phyloP scores from a whole-genome alignment of 2,113 vertebrate genomes.

The Dasyurus viverrinus region DNA sequence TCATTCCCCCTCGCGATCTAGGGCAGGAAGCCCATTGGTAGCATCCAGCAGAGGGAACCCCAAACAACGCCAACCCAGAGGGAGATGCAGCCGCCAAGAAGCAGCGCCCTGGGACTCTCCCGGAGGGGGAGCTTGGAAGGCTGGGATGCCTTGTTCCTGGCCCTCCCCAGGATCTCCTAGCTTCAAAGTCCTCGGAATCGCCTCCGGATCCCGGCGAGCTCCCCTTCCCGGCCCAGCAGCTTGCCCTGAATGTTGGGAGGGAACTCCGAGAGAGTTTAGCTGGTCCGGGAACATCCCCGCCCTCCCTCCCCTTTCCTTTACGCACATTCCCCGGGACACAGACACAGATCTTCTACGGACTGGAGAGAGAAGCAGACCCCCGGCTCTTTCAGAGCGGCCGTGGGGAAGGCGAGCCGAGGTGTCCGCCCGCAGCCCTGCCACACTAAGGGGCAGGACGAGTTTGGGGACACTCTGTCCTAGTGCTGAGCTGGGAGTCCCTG shows the following conservation, averaged over 20 bases:
- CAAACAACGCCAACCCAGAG: conserved; percentile 55
- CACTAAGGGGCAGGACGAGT: neutral
- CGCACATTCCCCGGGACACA: conserved; percentile 45
- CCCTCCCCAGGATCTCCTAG: neutral
- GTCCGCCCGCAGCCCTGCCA: neutral
- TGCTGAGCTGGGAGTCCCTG: neutral
- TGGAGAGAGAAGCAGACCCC: conserved; percentile 18
- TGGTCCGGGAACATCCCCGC: conserved; percentile 46
- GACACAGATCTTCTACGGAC: conserved; percentile 49
- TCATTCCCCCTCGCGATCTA: conserved; percentile 55
- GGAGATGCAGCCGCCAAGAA: conserved; percentile 61
- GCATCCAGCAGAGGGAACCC: conserved; percentile 73
- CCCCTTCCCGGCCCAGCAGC: conserved; percentile 4
- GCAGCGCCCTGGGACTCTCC: conserved; percentile 47
- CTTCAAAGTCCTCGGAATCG: neutral
- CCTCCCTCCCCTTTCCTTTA: conserved; percentile 61
- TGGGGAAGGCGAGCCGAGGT: neutral
- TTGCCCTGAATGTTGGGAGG: neutral
- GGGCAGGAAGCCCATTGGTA: conserved; percentile 72
- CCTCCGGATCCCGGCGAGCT: neutral
- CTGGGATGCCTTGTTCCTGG: neutral
- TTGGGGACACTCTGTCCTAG: conserved; percentile 6
- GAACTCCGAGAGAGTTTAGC: neutral
- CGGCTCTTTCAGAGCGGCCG: conserved; percentile 42
- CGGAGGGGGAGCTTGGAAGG: conserved; percentile 13